phyloP scores from a whole-genome alignment of 1,140 invertebrate species.

The Melitaea cinxia region DNA sequence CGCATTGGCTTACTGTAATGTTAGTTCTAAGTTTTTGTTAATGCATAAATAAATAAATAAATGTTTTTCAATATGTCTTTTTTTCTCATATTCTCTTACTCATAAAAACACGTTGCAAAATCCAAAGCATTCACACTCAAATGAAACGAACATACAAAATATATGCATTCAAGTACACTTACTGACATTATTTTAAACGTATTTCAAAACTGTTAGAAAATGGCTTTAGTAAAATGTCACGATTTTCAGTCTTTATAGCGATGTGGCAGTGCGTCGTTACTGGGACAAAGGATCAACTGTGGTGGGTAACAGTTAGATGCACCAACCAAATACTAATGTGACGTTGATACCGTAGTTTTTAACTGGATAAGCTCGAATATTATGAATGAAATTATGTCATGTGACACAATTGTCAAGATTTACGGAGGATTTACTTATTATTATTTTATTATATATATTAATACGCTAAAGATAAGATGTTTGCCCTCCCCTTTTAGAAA shows the following conservation, averaged over 20 bases:
- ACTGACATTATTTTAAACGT: background rate
- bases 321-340: constrained; percentile 45
- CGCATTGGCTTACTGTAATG: too few species aligned
- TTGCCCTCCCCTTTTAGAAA: too few species aligned
- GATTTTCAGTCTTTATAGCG: constrained; percentile 37
- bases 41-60: too few species aligned
- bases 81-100: too few species aligned
- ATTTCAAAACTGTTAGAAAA: constrained; percentile 27
- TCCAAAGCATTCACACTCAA: background rate
- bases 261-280: constrained; percentile 46
- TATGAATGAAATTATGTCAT: too few species aligned
- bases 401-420: too few species aligned
- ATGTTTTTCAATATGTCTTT: too few species aligned
- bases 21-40: too few species aligned
- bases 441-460: too few species aligned
- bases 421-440: too few species aligned
- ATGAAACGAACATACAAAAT: background rate
- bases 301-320: constrained; percentile 48
- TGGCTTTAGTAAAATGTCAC: constrained; percentile 35
- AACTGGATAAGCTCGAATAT: constrained; percentile 4
- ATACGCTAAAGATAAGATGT: too few species aligned
- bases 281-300: constrained; percentile 44
- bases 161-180: background rate
- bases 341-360: constrained; percentile 12
- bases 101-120: background rate